Conservation (phyloP, 2,797 vertebrate species). For the Pteropus rufus region DNA sequence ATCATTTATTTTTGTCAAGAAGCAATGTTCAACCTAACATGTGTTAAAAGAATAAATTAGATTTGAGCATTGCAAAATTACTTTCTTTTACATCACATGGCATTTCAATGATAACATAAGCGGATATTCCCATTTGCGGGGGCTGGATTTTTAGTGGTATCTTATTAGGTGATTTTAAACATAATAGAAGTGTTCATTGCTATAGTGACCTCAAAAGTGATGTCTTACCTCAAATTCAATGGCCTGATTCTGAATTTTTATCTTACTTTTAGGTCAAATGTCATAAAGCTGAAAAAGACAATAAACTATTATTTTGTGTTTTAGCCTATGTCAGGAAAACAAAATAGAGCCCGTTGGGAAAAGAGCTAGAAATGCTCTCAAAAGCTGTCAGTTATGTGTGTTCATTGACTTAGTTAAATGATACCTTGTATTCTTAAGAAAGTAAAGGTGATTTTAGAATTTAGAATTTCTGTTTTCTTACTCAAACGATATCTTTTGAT, state of each 20-base stretch:
- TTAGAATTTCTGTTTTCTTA: background rate
- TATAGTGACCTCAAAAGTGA: background rate
- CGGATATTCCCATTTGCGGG: background rate
- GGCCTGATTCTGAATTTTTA: constrained; percentile 49
- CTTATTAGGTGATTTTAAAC: background rate
- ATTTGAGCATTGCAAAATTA: background rate
- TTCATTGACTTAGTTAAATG: background rate
- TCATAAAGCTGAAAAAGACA: constrained; percentile 16
- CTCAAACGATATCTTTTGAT: background rate
- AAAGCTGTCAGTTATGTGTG: background rate
- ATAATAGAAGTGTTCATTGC: constrained; percentile 28
- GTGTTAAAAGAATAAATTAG: background rate
- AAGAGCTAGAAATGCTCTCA: background rate
- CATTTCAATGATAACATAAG: background rate
- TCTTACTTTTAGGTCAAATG: background rate
- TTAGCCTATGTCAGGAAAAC: background rate
- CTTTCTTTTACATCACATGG: background rate
- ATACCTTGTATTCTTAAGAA: background rate
- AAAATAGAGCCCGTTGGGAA: background rate
- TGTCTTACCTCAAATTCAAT: background rate
- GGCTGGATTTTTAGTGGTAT: background rate
- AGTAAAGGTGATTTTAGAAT: background rate
- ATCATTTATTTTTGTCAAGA: background rate
- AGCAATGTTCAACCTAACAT: background rate
- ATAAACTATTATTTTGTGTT: constrained; percentile 29